Evolutionary conservation across 2,797 vertebrate genomes (phyloP), one percentile per base, ranked within the genome.

Genomic region (Enteromius viviparus): DNA sequence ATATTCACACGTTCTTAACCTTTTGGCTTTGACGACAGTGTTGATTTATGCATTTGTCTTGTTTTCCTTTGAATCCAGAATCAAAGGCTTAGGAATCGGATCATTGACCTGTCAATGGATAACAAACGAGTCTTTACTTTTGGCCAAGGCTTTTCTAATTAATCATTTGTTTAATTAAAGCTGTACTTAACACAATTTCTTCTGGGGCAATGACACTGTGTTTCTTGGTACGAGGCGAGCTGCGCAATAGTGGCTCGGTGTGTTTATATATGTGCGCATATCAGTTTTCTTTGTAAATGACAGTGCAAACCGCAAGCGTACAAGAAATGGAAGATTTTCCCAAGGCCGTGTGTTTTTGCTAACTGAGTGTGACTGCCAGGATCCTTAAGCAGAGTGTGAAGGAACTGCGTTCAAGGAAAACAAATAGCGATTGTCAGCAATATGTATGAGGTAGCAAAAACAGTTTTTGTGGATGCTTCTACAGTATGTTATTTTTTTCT

Each of bases 401-500:
- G 90, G 86, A 91, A 91, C 91, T 91, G 88, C 84, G 88, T 91
- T 62, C 86, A 89, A 82, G 42, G 53, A 69, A 87, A 68, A 87
- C 34, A 79, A 85, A 82, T 70, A 86, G 86, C 71, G 85, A 87
- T 90, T 91, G 90, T 89, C 89, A 87, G 89, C 87, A 55, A 6
- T 76, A 60, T 81, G 79, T 87, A 84, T 80, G 80, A 80, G 72
- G 72, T 82, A 87, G 83, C 86, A 91, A 82, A 88, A 88, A 85
- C 87, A 87, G 89, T 85, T 40, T 37, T 7, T 10, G 74, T 68
- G 64, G 58, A 78, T n/a, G 74, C 76, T 42, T 84, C 83, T 87
- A 76, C 90, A 88, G 85, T 58, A 11, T 80, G 90, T 90, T 92
- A 93, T 94, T 87, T 86, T 87, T 86, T 89, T 89, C 89, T 86